phyloP scores from a whole-genome alignment of 2,888 invertebrate genomes.

The Troides helena region DNA sequence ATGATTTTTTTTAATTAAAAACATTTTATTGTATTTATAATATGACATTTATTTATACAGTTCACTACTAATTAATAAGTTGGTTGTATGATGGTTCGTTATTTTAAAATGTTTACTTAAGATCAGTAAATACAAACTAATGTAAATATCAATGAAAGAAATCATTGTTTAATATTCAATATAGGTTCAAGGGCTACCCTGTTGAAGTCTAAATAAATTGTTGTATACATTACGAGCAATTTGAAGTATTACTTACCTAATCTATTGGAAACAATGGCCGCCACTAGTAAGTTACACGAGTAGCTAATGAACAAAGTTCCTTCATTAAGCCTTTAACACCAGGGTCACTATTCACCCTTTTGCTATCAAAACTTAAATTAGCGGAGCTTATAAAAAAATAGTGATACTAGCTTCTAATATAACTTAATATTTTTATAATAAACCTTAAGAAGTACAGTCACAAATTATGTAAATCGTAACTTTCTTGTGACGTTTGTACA shows the following conservation, averaged over 20 bases:
- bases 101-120: too few relatives aligned
- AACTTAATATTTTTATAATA: too few relatives aligned
- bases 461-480: neutral
- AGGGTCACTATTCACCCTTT: conserved; percentile 2
- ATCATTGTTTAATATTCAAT: neutral
- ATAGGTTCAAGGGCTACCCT: neutral
- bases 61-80: too few relatives aligned
- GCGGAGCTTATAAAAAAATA: neutral
- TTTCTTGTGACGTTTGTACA: neutral
- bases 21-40: neutral
- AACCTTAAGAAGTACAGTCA: neutral
- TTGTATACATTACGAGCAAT: neutral
- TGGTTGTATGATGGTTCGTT: too few relatives aligned
- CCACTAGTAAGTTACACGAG: conserved; percentile 8
- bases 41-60: too few relatives aligned
- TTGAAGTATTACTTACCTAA: conserved; percentile 5
- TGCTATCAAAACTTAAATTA: neutral
- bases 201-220: neutral
- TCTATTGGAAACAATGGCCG: conserved; percentile 18
- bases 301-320: conserved; percentile 54
- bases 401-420: neutral
- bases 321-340: conserved; percentile 39
- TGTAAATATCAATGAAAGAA: too few relatives aligned
- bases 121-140: too few relatives aligned
- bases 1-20: too few relatives aligned